Percentiles rank a stretch among this genome's conserved stretches.
These are phyloP conservation scores for Callinectes sapidus DNA, from an alignment of 2,888 invertebrate genomes.

Conservation along the genomic window DNA sequence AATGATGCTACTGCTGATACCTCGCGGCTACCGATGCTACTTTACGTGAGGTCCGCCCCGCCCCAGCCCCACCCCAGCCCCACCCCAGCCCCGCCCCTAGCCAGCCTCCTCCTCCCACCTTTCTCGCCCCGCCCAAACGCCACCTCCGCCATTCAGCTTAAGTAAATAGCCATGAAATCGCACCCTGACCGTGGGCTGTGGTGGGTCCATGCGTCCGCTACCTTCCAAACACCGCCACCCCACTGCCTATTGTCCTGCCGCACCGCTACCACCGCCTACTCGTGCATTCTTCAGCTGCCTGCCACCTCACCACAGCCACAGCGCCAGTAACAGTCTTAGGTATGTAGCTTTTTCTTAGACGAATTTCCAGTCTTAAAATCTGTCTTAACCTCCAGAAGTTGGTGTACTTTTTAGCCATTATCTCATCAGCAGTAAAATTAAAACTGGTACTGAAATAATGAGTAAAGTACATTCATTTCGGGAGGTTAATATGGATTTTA, in stretches of 20 bases:
- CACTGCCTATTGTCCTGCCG: neutral
- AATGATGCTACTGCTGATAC: neutral
- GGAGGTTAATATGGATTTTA: too few relatives aligned
- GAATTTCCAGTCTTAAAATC: too few relatives aligned
- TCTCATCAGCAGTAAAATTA: too few relatives aligned
- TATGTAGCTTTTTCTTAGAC: too few relatives aligned
- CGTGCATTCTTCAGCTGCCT: too few relatives aligned
- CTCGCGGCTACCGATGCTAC: neutral
- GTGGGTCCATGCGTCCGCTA: neutral
- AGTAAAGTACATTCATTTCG: too few relatives aligned
- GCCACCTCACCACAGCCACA: too few relatives aligned
- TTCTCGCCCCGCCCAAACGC: neutral
- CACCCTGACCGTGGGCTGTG: neutral
- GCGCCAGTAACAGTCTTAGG: too few relatives aligned
- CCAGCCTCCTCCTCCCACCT: neutral
- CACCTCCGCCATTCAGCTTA: neutral
- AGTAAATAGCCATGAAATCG: constrained; percentile 24
- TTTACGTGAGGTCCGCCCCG: neutral
- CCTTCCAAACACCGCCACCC: neutral
- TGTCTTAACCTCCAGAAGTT: too few relatives aligned
- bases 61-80: too few relatives aligned
- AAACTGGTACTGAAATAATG: too few relatives aligned
- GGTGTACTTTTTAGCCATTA: too few relatives aligned
- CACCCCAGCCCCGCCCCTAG: neutral
- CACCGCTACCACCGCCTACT: neutral